phyloP scores from a whole-genome alignment of 2,797 vertebrate species.

The Coluber constrictor region DNA sequence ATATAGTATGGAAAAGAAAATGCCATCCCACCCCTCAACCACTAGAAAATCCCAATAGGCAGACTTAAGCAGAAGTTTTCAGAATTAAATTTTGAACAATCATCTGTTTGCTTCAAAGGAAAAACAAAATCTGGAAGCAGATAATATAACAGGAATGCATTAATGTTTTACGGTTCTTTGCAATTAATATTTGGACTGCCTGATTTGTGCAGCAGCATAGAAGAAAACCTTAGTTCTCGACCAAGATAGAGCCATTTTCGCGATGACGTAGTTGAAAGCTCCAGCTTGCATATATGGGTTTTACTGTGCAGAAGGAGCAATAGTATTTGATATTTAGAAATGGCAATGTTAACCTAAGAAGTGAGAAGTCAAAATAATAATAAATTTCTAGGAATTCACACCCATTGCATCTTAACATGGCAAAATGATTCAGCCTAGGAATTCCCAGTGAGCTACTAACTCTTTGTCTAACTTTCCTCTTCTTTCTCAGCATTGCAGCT shows the following conservation, averaged over 20 bases:
- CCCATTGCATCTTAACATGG: not conserved
- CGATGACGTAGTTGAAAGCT: not conserved
- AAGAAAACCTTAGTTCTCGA: not conserved
- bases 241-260: not conserved
- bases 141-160: not conserved
- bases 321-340: not conserved
- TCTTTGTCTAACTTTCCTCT: not conserved
- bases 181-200: not conserved
- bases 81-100: not conserved
- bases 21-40: not conserved
- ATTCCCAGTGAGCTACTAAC: not conserved
- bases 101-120: not conserved
- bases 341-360: not conserved
- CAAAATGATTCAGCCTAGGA: not conserved
- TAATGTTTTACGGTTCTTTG: not conserved
- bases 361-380: not conserved
- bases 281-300: not conserved
- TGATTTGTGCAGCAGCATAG: not conserved
- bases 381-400: not conserved
- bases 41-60: not conserved
- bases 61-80: not conserved
- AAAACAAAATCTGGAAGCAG: not conserved
- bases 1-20: not conserved
- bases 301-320: not conserved
- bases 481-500: slow-evolving; percentile 82